Base-by-base conservation (phyloP, 2,888 invertebrate genomes). In the Endotricha flammealis region DNA sequence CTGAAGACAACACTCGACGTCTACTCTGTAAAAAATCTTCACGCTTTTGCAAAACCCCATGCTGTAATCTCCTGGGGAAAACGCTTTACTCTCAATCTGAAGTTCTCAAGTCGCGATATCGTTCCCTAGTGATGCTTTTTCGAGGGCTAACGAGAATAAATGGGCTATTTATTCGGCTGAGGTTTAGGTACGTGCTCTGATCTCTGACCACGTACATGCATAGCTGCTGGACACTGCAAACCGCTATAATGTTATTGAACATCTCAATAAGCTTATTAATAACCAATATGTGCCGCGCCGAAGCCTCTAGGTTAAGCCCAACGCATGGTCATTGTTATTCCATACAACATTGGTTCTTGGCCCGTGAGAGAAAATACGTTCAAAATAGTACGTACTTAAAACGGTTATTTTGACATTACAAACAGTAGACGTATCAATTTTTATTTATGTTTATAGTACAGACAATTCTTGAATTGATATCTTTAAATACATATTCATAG, bases 101-200 rank as follows among this genome's bases (percentile, higher is more conserved):
- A n/a, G n/a, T n/a, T n/a, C n/a, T n/a, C n/a, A n/a, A n/a, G n/a
- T 41, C 44, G 46, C 33, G 36, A 29, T 42, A 41, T 44, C 42
- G 41, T 45, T 43, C 53, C 53, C 56, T 41, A 44, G 46, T 39
- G 39, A 46, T 62, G 59, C 55, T 54, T 64, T 64, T 64, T 63
- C 57, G 44, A 49, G 52, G 50, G 51, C 59, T 67, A 68, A 69
- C 63, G 48, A 72, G 64, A 70, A 75, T 61, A 53, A 66, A 73
- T 72, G 57, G 65, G 60, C 67, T 69, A 69, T 72, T 72, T 71
- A 66, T 73, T 69, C 65, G 53, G 54, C 48, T 49, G 51, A 58
- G 63, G 53, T 66, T 52, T 49, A 44, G 44, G 53, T 66, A 74
- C 71, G 72, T 71, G 70, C 62, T 50, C 39, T 53, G 52, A 52